These are phyloP conservation scores for Pterocles burchelli DNA, from an alignment of 2,113 vertebrate genomes.

Conservation along the genomic window DNA sequence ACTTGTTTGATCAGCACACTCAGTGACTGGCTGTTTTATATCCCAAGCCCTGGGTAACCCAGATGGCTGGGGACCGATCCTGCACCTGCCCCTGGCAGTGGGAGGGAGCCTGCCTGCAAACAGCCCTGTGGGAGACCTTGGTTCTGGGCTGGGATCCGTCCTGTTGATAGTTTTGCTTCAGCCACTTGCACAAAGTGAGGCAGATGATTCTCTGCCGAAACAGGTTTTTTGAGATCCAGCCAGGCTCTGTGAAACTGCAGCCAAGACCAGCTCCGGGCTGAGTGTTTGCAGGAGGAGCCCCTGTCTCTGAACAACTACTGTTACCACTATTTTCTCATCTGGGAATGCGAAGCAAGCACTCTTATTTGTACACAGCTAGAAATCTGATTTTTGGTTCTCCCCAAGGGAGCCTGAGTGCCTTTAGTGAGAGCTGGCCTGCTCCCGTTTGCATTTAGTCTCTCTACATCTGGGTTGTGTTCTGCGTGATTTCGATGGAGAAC, in stretches of 20 bases:
- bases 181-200: neutral
- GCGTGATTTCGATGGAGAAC: neutral
- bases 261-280: neutral
- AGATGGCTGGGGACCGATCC: neutral
- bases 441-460: neutral
- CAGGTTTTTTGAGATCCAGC: neutral
- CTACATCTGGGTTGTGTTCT: neutral
- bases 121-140: rapidly evolving
- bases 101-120: neutral
- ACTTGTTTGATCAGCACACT: neutral
- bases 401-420: neutral
- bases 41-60: neutral
- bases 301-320: neutral
- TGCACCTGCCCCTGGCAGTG: rapidly evolving
- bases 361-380: neutral
- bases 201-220: neutral
- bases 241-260: neutral
- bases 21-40: neutral
- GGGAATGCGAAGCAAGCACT: neutral
- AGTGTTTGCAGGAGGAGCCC: neutral
- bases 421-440: neutral
- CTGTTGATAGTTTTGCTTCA: neutral
- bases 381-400: neutral
- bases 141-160: rapidly evolving
- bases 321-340: neutral